Evolutionary conservation across 2,888 invertebrate species (phyloP).

Genomic region (Caenorhabditis imperialis): DNA sequence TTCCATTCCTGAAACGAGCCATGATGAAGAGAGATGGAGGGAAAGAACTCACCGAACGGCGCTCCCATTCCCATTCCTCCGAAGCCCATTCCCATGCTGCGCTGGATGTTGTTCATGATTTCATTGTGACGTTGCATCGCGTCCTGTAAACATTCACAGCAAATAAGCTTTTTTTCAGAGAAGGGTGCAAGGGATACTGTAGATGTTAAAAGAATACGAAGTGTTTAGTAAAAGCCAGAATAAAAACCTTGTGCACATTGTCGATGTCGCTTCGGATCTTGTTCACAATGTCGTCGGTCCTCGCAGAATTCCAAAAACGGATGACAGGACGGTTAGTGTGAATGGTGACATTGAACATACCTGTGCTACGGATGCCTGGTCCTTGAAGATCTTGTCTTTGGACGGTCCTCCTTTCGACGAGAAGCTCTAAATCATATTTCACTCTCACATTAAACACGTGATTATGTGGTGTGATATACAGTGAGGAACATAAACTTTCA

Average conservation of each 20-base stretch:
- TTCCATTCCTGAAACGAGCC: slow-evolving; percentile 23
- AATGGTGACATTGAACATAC: too few relatives aligned
- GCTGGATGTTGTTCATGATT: slow-evolving; percentile 41
- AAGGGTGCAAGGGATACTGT: neutral
- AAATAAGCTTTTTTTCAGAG: too few relatives aligned
- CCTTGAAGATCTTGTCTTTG: slow-evolving; percentile 1
- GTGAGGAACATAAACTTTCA: too few relatives aligned
- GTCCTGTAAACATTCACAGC: slow-evolving; percentile 33
- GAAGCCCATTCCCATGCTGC: slow-evolving; percentile 27
- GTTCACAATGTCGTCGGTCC: slow-evolving; percentile 1
- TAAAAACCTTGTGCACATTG: slow-evolving; percentile 39
- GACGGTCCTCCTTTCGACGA: slow-evolving; percentile 14
- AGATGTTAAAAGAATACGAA: too few relatives aligned
- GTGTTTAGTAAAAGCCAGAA: neutral
- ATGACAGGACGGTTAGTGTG: too few relatives aligned
- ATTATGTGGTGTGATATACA: too few relatives aligned
- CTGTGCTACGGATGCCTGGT: neutral
- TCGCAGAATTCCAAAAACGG: slow-evolving; percentile 35
- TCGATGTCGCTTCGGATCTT: slow-evolving; percentile 24
- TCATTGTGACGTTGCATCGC: slow-evolving; percentile 44
- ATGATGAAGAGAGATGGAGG: too few relatives aligned
- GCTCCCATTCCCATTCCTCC: slow-evolving; percentile 29
- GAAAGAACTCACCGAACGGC: slow-evolving; percentile 33
- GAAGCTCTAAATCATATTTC: slow-evolving; percentile 48
- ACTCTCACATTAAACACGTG: too few relatives aligned